Conservation (phyloP, 2,113 vertebrate species). For the Galemys pyrenaicus region DNA sequence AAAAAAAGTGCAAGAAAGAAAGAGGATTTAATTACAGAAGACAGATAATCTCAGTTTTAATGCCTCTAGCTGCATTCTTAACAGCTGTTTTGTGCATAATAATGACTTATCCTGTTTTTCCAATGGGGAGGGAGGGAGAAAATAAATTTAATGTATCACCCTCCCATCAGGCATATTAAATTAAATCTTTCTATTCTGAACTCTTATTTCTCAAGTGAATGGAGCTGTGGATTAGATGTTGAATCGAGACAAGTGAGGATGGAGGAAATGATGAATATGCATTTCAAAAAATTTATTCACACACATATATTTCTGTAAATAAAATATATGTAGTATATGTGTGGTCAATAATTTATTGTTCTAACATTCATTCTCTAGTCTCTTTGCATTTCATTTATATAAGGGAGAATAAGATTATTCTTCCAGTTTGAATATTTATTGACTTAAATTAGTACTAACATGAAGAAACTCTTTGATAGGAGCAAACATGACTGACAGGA, state of each 20-base stretch:
- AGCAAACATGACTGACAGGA: not conserved
- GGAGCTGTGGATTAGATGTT: not conserved
- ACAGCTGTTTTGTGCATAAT: constrained; percentile 76
- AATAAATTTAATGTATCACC: constrained; percentile 49
- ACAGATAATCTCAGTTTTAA: constrained; percentile 80
- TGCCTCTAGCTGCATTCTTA: constrained; percentile 78
- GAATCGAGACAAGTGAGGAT: not conserved
- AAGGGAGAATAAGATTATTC: not conserved
- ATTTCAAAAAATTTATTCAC: constrained; percentile 43
- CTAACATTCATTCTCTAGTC: not conserved
- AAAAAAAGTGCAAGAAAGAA: not conserved
- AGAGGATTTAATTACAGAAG: constrained; percentile 80
- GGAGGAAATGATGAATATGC: not conserved
- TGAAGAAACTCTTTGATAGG: not conserved
- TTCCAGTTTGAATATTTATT: not conserved
- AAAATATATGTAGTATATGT: not conserved
- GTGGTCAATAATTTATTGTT: not conserved
- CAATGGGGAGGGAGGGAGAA: not conserved
- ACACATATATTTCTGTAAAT: not conserved
- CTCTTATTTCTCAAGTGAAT: not conserved
- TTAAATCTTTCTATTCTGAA: constrained; percentile 67
- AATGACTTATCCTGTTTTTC: constrained; percentile 64
- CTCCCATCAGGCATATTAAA: constrained; percentile 58
- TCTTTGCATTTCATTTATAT: not conserved
- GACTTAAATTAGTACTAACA: not conserved